Evolutionary conservation across 2,113 vertebrate genomes (phyloP), one percentile per base, ranked within the genome.

Genomic region (Brachyhypopomus gauderio): DNA sequence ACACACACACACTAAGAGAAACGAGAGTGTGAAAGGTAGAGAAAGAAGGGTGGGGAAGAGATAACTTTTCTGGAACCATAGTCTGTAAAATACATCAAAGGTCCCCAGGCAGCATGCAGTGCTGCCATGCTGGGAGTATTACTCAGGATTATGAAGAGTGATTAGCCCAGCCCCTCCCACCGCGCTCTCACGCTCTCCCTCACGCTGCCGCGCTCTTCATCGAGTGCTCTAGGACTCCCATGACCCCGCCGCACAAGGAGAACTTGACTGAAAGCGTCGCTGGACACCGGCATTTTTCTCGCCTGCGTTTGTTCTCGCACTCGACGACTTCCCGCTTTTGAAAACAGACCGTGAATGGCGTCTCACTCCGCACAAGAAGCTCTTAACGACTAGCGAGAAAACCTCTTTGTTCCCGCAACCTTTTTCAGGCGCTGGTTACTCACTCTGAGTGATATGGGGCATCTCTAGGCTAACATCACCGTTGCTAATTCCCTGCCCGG

Each of bases 201-300:
- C 11, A n/a, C 66, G 8, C 20, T 20, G 3, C 36, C 12, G 66
- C 20, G 8, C 45, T 30, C 64, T 52, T 14, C 45, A 52, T 11
- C 45, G 16, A 73, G 27, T 14, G 17, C 30, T 12, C 45, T 17
- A 22, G 66, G 20, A 36, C 25, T 11, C 14, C 55, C 34, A 2
- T 64, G 58, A 45, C 25, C 59, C 16, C 69, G 48, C 20, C 17
- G 23, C 9, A 55, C 12, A 9, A 17, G 25, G 36, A 27, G 41
- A 11, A 14, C 60, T 72, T 38, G 20, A 62, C 8, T 79, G 56
- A 63, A 60, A 79, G 75, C 75, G 30, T 34, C 23, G 25, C 45
- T 45, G 67, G 34, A 59, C 77, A 63, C 60, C 11, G 59, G 20
- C 22, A 70, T 78, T 38, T 34, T 27, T 60, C 70, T 60, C 20